These are phyloP conservation scores for Hetaerina americana DNA, from an alignment of 1,140 invertebrate genomes.

Conservation along the genomic window DNA sequence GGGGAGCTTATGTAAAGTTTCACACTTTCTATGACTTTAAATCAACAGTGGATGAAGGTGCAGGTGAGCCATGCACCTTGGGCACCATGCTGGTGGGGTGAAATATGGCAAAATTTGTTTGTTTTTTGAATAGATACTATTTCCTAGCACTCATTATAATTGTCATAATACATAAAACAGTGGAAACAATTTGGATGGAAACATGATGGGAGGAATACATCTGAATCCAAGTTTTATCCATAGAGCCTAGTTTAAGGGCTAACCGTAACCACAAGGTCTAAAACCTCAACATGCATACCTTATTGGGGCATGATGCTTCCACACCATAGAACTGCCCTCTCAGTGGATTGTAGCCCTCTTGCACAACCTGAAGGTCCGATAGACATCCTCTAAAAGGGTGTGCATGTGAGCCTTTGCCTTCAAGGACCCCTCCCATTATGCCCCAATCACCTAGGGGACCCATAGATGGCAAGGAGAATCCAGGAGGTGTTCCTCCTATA, in stretches of 20 bases:
- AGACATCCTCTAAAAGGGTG: constrained; percentile 68
- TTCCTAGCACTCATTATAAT: too few species aligned
- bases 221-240: neutral
- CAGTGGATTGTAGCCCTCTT: constrained; percentile 39
- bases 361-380: constrained; percentile 57
- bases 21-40: too few species aligned
- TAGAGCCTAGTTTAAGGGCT: neutral
- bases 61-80: too few species aligned
- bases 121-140: too few species aligned
- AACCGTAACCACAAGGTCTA: too few species aligned
- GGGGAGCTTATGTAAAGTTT: too few species aligned
- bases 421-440: neutral
- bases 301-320: constrained; percentile 54
- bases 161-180: neutral
- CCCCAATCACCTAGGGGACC: constrained; percentile 3
- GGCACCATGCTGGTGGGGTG: too few species aligned
- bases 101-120: too few species aligned
- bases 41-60: too few species aligned
- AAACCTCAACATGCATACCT: constrained; percentile 38
- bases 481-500: constrained; percentile 68
- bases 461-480: constrained; percentile 30
- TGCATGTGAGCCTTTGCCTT: constrained; percentile 13
- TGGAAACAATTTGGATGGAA: neutral
- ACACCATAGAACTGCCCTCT: constrained; percentile 57
- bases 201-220: neutral